Evolutionary conservation across 2,888 invertebrate species (phyloP), one percentile per base, ranked within the genome.

Genomic region (Cryptocheilus praepositus): DNA sequence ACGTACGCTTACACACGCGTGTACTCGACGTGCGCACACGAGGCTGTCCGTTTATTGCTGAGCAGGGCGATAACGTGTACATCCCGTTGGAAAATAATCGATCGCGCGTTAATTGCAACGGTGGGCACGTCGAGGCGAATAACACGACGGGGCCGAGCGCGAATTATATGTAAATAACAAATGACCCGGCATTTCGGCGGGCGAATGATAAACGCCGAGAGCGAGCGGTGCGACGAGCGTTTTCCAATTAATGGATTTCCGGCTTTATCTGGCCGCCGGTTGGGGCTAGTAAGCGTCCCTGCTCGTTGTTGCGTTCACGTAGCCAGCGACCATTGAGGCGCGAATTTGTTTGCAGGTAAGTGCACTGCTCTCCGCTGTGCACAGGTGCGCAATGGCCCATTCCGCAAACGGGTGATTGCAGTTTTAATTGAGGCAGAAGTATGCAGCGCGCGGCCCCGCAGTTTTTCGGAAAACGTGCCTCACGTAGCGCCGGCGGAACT

Each of bases 181-280:
- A 82, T 82, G 83, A 79, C 81, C 83, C 71, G 67, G 73, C 73
- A 78, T 82, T 76, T 81, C 77, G 72, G 69, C 69, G 74, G 64
- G 63, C 73, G 70, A 61, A 79, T 82, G 83, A 84, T 82, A 79
- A 84, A 82, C 76, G 79, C 74, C 25, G 57, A 61, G 22, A 52
- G 54, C 59, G 55, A 52, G 57, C 45, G 21, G 16, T 67, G 73
- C 79, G 77, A 77, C 84, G 79, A 84, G 80, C 82, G 80, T 85
- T 86, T 85, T 83, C 84, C 85, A 84, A 86, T 86, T 86, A 86
- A 86, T 85, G 85, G 83, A 85, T 85, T 86, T 85, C 76, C 83
- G 79, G 82, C 77, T 82, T 83, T 83, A 84, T 81, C 76, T 76
- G 81, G 73, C 76, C 79, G 75, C 70, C 71, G 74, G 71, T 67